Conservation (phyloP, 2,113 vertebrate genomes). For the Dipodomys ordii region DNA sequence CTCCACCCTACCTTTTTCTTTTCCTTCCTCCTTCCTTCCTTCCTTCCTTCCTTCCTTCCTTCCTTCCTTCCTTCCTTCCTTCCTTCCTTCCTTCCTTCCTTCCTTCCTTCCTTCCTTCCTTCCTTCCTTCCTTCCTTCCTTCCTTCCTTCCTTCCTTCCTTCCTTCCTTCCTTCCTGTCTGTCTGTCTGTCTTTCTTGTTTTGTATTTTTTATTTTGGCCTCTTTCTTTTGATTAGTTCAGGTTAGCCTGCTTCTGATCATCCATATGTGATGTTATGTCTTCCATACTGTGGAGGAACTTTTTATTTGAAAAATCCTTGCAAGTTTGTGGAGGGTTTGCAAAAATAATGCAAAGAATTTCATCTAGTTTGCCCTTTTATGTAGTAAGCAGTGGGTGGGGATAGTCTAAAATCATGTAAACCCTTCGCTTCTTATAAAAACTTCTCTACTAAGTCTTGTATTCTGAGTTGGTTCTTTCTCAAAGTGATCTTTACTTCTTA, state of each 20-base stretch:
- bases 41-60: neutral
- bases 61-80: neutral
- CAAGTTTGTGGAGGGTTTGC: no score
- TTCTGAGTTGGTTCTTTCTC: neutral
- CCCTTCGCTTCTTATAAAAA: neutral
- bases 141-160: neutral
- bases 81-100: neutral
- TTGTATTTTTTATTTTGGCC: neutral
- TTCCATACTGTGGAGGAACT: neutral
- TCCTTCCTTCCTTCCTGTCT: neutral
- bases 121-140: rapidly evolving
- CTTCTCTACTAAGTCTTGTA: neutral
- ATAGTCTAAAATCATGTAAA: neutral
- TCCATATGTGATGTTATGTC: neutral
- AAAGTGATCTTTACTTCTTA: neutral
- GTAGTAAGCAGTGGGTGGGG: neutral
- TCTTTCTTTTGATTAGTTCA: neutral
- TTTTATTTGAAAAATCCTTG: no score
- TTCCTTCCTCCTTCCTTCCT: neutral
- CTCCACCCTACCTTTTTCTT: no score
- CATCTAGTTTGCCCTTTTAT: neutral
- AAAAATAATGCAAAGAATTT: no score
- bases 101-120: neutral
- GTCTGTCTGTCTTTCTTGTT: no score
- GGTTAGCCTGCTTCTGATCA: neutral